Evolutionary conservation across 2,797 vertebrate genomes (phyloP).

Genomic region (Lacerta viridis): DNA sequence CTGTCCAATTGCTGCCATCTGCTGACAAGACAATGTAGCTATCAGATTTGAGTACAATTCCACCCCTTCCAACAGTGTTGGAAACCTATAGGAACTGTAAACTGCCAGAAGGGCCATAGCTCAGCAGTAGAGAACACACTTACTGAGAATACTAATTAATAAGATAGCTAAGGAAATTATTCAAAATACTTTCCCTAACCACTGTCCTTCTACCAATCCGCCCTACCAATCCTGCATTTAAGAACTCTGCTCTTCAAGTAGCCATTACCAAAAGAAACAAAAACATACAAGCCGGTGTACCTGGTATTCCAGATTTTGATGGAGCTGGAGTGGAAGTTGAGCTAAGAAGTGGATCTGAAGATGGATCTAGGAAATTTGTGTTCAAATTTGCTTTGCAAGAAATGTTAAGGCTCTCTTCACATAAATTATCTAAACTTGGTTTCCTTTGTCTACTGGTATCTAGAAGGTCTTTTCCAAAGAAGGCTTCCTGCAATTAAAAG

Average conservation of each 20-base stretch:
- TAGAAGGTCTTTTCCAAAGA: constrained; percentile 97
- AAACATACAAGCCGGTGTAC: constrained; percentile 79
- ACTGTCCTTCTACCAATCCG: not conserved
- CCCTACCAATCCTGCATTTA: not conserved
- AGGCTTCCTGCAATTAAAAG: constrained; percentile 90
- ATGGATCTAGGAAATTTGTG: constrained; percentile 85
- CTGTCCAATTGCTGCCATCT: not conserved
- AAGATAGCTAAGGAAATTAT: not conserved
- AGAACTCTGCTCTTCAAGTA: not conserved
- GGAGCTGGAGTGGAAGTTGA: constrained; percentile 81
- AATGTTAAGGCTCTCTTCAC: constrained; percentile 87
- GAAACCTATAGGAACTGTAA: not conserved
- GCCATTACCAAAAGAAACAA: not conserved
- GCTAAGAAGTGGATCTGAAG: constrained; percentile 87
- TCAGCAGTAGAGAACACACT: not conserved
- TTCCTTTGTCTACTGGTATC: constrained; percentile 95
- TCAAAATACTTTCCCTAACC: too few species aligned
- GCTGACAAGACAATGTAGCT: not conserved
- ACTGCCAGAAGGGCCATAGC: not conserved
- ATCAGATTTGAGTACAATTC: not conserved
- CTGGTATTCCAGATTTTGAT: constrained; percentile 85
- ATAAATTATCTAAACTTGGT: constrained; percentile 84
- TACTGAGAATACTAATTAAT: too few species aligned
- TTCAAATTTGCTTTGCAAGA: constrained; percentile 83
- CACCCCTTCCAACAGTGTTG: not conserved